A percentile compares a stretch with the other conserved stretches of the same genome.
These are phyloP conservation scores for Oryzias javanicus DNA, from an alignment of 2,113 vertebrate genomes.

Conservation along the genomic window DNA sequence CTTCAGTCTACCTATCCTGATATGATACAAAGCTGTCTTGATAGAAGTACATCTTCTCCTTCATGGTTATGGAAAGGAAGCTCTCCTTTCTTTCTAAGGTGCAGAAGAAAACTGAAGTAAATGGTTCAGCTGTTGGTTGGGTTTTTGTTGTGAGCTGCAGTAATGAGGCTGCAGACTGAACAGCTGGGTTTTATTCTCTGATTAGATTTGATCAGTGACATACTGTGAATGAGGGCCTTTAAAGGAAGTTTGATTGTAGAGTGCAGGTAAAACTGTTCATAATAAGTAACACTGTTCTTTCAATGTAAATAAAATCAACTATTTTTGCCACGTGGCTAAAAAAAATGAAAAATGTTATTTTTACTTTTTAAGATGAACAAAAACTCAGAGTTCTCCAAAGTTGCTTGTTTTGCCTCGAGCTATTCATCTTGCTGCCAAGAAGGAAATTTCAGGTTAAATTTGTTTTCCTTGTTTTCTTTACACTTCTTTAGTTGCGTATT, in stretches of 20 bases:
- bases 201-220: too few relatives aligned
- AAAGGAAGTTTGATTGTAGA: too few relatives aligned
- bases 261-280: too few relatives aligned
- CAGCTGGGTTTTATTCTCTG: neutral
- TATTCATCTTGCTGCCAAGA: constrained; percentile 3
- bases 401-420: neutral
- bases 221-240: too few relatives aligned
- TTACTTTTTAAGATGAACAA: neutral
- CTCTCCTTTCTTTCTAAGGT: neutral
- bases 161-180: neutral
- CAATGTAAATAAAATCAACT: too few relatives aligned
- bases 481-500: neutral
- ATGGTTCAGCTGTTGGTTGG: neutral
- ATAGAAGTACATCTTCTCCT: neutral
- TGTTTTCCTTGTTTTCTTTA: constrained; percentile 1
- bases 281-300: too few relatives aligned
- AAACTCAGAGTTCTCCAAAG: neutral
- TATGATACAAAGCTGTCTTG: constrained; percentile 13
- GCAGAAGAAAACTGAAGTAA: neutral
- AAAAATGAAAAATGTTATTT: too few relatives aligned
- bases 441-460: constrained; percentile 4
- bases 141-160: neutral
- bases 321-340: too few relatives aligned
- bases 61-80: neutral
- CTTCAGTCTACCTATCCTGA: constrained; percentile 16